Base-by-base conservation (phyloP, 1,140 invertebrate species). In the Matsumurasca onukii region DNA sequence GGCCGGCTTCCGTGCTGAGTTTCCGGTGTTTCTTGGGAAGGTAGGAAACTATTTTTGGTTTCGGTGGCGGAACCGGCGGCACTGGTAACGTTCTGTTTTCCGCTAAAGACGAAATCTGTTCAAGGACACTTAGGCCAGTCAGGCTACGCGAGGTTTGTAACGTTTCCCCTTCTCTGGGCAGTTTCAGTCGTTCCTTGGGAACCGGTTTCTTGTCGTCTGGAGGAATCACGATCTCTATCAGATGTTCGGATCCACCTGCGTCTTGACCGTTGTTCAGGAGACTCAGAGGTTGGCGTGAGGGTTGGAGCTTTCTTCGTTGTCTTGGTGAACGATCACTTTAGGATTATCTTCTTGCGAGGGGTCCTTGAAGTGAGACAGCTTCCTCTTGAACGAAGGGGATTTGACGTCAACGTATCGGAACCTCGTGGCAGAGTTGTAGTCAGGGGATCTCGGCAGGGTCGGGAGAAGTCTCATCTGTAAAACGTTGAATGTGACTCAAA, bases 361-460 rank as follows among this genome's bases (percentile, higher is more conserved):
- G 15, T 73, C 72, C 15, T 69, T 62, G 24, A 66, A 68, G 17
- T 67, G 68, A 0, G 73, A 68, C 17, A 74, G 39, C 29, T 71
- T 68, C 9, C 69, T 69, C 22, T 70, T 66, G 52, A 73, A 74
- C 13, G 67, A 65, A 25, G 70, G 68, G 22, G 69, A 73, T 25
- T 69, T 68, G n/a, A 71, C 67, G 63, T 74, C 73, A 12, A 74
- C 67, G 34, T 74, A 74, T 29, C 69, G 70, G 69, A 74, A 74
- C 13, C 62, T 27, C 12, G 59, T 39, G 22, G 62, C 34, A 20
- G 31, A 49, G 24, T n/a, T 27, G 9, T 24, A 66, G 29, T 64
- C 51, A 17, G 69, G 66, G 9, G 69, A 67, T n/a, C 49, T 63
- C 1, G 69, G 69, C 24, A 65, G 64, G 2, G 69, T 66, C 12